These are phyloP conservation scores for Cylas formicarius DNA, from an alignment of 1,140 invertebrate species.

Conservation along the genomic window DNA sequence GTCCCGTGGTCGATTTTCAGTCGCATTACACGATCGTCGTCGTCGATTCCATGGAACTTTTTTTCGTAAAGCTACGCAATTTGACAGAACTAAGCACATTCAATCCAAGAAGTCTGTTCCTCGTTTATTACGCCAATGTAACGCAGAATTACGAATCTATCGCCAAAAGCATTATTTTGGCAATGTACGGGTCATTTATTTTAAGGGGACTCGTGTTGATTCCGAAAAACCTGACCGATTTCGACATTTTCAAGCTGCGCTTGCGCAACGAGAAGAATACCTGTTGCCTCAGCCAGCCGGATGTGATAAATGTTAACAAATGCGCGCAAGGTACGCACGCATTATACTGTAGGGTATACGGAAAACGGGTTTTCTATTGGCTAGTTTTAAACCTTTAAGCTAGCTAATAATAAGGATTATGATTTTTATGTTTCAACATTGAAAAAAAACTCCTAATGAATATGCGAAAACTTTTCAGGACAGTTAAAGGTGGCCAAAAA, in stretches of 20 bases:
- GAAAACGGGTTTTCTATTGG: no score
- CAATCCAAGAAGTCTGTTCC: constrained; percentile 6
- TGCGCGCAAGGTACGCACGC: no score
- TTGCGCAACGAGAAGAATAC: no score
- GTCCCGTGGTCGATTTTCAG: constrained; percentile 1
- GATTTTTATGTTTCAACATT: no score
- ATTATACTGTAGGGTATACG: no score
- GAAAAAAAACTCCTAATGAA: constrained; percentile 1
- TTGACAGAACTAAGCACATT: constrained; percentile 1
- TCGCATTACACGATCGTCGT: constrained; percentile 7
- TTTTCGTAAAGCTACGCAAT: constrained; percentile 2
- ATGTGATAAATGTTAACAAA: no score
- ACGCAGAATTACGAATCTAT: not conserved
- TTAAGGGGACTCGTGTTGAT: not conserved
- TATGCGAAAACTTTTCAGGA: not conserved
- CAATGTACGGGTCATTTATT: not conserved
- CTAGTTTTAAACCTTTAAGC: no score
- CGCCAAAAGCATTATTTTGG: not conserved
- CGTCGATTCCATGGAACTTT: constrained; percentile 1
- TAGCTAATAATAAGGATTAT: no score
- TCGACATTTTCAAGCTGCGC: not conserved
- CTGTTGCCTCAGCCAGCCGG: no score
- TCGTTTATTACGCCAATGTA: constrained; percentile 10
- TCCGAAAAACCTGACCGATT: constrained; percentile 1
- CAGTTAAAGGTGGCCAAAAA: not conserved